Conservation (phyloP, 2,888 invertebrate genomes). For the Hecatera dysodea region DNA sequence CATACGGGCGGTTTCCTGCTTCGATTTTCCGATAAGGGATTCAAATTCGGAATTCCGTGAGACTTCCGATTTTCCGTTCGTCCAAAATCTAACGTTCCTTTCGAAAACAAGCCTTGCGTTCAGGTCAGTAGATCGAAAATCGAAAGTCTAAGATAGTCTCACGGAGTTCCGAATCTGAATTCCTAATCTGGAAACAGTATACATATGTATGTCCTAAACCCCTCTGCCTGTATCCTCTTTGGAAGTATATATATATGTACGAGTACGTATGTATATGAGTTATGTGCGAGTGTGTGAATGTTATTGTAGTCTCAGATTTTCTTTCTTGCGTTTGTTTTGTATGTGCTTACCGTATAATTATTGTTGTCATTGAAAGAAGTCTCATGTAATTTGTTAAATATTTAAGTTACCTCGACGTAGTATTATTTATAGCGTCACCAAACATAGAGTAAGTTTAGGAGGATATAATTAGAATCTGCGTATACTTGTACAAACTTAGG, state of each 20-base stretch:
- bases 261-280: background rate
- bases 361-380: conserved; percentile 13
- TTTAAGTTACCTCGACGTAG: background rate
- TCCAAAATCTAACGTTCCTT: too few species aligned
- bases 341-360: background rate
- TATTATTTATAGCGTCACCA: background rate
- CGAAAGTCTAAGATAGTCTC: too few species aligned
- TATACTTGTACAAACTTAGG: background rate
- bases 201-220: background rate
- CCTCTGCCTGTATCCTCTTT: too few species aligned
- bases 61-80: too few species aligned
- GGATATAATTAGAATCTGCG: background rate
- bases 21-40: too few species aligned
- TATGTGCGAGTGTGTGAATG: conserved; percentile 7
- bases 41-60: too few species aligned
- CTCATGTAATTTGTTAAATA: background rate
- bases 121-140: too few species aligned
- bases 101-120: too few species aligned
- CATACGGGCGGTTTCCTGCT: too few species aligned
- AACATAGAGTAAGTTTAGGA: background rate
- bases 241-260: background rate
- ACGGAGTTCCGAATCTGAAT: too few species aligned
- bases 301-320: background rate
- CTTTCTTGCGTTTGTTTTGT: background rate
- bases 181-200: too few species aligned